Evolutionary conservation across 2,888 invertebrate species (phyloP), one percentile per base, ranked within the genome.

Genomic region (Mesorhabditis belari): DNA sequence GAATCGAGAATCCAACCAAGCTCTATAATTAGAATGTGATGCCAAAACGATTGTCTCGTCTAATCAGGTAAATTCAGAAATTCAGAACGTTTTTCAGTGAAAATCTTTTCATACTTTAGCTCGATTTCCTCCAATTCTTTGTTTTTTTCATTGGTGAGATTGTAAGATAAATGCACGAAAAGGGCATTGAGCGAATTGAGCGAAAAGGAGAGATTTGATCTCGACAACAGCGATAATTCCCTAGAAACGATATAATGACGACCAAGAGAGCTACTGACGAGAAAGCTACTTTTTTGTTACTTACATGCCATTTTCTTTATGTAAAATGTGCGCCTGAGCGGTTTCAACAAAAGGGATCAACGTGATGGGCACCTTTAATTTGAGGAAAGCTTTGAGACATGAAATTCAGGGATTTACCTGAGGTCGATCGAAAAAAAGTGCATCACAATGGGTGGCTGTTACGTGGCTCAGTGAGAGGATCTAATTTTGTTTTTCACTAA

Each of bases 1-100:
- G 19, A 77, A 55, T 27, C 76, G 63, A 17, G 73, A 64, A 61
- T 77, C 77, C 12, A 77, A 61, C 68, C 72, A 77, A n/a, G 75
- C 49, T 57, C 75, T 73, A 55, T 49, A 68, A 49, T 51, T 17
- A 4, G 9, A 27, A 25, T 19, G 49, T 28, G 49, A 44, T 44
- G 6, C 5, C 25, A 27, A 1, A 17, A 5, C 44, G 26, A 29
- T n/a, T 60, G 58, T 57, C 62, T 59, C 50, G 66, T 66, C 44
- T 69, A 64, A 51, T n/a, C 66, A 51, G 5, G 51, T 51, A 24
- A 24, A 23, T 50, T 5, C 4, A 4, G 24, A 9, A 53, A 26
- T 53, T n/a, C 27, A 12, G 27, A 19, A n/a, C 2, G 50, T 6
- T 21, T 60, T 17, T 27, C 60, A 19, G 5, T 17, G 12, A 23